Base-by-base conservation (phyloP, 1,140 invertebrate genomes). In the Dendroctonus valens region DNA sequence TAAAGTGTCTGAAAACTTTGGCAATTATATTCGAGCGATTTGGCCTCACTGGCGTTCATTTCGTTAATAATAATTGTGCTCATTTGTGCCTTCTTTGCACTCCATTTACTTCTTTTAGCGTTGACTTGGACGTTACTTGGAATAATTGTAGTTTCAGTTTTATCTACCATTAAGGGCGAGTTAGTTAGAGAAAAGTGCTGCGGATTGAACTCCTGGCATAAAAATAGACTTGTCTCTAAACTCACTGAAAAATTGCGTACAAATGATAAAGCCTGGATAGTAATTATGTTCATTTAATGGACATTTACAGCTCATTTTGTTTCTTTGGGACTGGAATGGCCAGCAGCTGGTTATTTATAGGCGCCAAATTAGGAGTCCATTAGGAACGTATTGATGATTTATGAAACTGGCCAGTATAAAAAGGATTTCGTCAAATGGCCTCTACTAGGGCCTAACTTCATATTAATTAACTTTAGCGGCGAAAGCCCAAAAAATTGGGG, bases 21-120 rank as follows among this genome's bases (percentile, higher is more conserved):
- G 7, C 14, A 37, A 50, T 59, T 59, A 49, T 59, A 48, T 59
- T 37, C 58, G 44, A 49, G 37, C 58, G 50, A 59, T 59, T 59
- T 59, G 37, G 26, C 58, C 8, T 48, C 9, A 46, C 44, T 37
- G 58, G 58, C 42, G 26, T 12, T 49, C 48, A 59, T 49, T 59
- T 41, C 39, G 58, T 49, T 59, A 48, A 50, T 59, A 54, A 54
- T 54, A 14, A 52, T 52, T 52, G 38, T 8, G 15, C n/a, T 26
- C 50, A 52, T 52, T 52, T 26, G 50, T 5, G 15, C 50, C 15
- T 14, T 26, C 50, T 52, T 52, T 52, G 50, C 50, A 52, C 50
- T 26, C 26, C 26, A 26, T 26, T 26, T 26, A 26, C 3, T 26
- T 26, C 26, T 26, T 26, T 26, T 26, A 26, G 1, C 26, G 26